phyloP scores from a whole-genome alignment of 2,113 vertebrate species.

The Felis chaus region DNA sequence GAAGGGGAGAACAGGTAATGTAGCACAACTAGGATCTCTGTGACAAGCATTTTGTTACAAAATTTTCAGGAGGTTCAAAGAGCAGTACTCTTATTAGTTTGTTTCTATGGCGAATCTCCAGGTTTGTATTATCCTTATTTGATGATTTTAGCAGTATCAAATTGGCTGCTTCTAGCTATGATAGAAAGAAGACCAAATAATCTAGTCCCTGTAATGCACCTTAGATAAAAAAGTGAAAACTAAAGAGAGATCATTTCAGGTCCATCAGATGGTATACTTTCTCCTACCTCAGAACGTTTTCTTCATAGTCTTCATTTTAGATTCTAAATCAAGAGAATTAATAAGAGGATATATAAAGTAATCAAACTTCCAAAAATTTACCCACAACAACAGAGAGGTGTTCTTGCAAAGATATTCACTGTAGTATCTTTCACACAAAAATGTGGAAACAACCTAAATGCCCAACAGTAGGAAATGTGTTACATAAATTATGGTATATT shows the following conservation, averaged over 20 bases:
- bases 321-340: not conserved
- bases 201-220: not conserved
- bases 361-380: not conserved
- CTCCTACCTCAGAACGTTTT: not conserved
- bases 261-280: not conserved
- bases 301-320: not conserved
- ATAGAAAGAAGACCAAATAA: not conserved
- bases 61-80: constrained; percentile 1
- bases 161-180: not conserved
- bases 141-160: not conserved
- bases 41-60: constrained; percentile 2
- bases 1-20: not conserved
- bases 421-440: not conserved
- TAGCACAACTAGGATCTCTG: not conserved
- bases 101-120: not conserved
- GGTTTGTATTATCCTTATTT: constrained; percentile 8
- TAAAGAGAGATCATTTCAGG: not conserved
- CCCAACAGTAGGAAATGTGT: not conserved
- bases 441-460: not conserved
- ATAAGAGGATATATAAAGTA: not conserved
- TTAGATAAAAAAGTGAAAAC: not conserved
- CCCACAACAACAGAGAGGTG: not conserved
- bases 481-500: not conserved
- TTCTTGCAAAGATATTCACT: not conserved
- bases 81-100: not conserved